phyloP scores from a whole-genome alignment of 1,140 invertebrate genomes.

The Leptinotarsa texana region DNA sequence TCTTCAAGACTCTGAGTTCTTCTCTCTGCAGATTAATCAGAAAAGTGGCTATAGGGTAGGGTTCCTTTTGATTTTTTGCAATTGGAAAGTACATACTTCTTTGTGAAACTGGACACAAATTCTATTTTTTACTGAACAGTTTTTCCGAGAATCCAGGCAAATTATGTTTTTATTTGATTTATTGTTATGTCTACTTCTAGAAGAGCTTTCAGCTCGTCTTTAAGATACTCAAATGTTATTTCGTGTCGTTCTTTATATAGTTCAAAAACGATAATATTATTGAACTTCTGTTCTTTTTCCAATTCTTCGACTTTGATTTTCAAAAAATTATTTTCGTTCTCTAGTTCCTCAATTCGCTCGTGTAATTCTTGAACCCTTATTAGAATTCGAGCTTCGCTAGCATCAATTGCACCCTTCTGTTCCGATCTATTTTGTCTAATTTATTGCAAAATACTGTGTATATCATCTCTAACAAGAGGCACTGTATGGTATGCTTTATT shows the following conservation, averaged over 20 bases:
- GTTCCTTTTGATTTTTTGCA: not conserved
- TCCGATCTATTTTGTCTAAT: not conserved
- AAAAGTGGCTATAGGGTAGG: not conserved
- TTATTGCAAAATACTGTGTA: not conserved
- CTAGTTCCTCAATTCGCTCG: no score
- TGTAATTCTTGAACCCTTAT: not conserved
- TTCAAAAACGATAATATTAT: not conserved
- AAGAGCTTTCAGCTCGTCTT: not conserved
- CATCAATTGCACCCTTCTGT: not conserved
- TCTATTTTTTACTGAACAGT: not conserved
- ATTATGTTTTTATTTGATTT: slow-evolving; percentile 1
- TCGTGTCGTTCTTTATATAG: not conserved
- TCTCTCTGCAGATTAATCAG: not conserved
- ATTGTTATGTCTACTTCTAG: not conserved
- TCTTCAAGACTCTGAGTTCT: not conserved
- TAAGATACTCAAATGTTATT: not conserved
- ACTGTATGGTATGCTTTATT: not conserved
- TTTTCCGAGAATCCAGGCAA: not conserved
- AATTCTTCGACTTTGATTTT: not conserved
- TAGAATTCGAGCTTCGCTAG: not conserved
- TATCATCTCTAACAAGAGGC: not conserved
- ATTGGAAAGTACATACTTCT: not conserved
- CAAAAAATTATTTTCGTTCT: not conserved
- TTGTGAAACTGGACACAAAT: not conserved
- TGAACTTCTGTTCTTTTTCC: not conserved